Evolutionary conservation across 2,888 invertebrate genomes (phyloP).

Genomic region (Melipona bicolor): DNA sequence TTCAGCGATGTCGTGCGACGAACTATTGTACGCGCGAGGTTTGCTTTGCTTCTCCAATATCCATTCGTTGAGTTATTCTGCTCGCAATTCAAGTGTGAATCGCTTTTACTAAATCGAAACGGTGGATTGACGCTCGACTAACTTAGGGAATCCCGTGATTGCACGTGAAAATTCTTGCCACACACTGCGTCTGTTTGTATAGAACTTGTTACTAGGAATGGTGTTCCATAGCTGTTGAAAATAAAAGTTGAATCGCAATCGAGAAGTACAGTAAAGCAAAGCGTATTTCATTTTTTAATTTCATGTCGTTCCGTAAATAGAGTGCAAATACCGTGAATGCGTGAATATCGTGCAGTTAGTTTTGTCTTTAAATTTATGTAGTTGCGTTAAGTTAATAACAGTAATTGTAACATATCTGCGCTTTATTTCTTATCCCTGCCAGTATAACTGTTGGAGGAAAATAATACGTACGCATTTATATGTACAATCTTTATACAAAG

Average conservation of each 20-base stretch:
- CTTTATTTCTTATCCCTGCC: not conserved
- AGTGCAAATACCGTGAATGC: conserved; percentile 15
- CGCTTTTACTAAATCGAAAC: conserved; percentile 21
- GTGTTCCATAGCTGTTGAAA: conserved; percentile 22
- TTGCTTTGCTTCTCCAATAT: conserved; percentile 39
- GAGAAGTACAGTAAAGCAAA: conserved; percentile 23
- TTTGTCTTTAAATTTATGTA: conserved; percentile 37
- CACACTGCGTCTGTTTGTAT: not conserved
- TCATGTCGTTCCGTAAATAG: conserved; percentile 37
- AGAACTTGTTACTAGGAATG: conserved; percentile 31
- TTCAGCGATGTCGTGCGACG: conserved; percentile 46
- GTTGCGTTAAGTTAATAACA: not conserved
- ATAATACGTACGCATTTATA: not conserved
- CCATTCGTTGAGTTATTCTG: conserved; percentile 31
- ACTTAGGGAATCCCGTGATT: conserved; percentile 3
- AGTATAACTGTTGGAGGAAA: not conserved
- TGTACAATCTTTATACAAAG: not conserved
- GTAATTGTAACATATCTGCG: not conserved
- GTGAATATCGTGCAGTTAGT: not conserved
- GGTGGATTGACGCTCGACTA: conserved; percentile 23
- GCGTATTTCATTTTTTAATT: conserved; percentile 9
- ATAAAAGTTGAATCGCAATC: conserved; percentile 30
- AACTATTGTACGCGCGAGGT: conserved; percentile 50
- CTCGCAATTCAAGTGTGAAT: conserved; percentile 33
- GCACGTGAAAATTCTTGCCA: conserved; percentile 12